Conservation (phyloP, 1,140 invertebrate genomes). For the Spodoptera frugiperda region DNA sequence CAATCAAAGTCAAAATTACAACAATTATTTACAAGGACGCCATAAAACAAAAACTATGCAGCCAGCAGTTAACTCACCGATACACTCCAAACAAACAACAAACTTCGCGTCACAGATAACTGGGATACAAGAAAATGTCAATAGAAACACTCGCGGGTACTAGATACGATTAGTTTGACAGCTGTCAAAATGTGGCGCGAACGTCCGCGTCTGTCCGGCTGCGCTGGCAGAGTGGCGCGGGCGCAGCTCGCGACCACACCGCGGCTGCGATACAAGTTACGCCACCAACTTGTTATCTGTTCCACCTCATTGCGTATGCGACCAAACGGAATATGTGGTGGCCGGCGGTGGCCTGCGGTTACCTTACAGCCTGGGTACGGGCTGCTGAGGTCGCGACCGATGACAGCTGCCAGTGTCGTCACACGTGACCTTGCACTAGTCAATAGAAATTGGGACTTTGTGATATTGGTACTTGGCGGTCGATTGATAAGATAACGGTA, state of each 20-base stretch:
- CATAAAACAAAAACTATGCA: neutral
- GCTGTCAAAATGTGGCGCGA: slow-evolving; percentile 36
- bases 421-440: slow-evolving; percentile 13
- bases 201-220: slow-evolving; percentile 16
- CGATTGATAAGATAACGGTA: slow-evolving; percentile 5
- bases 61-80: neutral
- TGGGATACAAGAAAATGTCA: slow-evolving; percentile 8
- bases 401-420: neutral
- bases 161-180: slow-evolving; percentile 12
- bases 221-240: slow-evolving; percentile 27
- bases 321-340: slow-evolving; percentile 12
- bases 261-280: slow-evolving; percentile 14
- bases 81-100: slow-evolving; percentile 1
- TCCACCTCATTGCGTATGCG: slow-evolving; percentile 41
- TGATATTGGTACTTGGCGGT: slow-evolving; percentile 1
- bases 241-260: neutral
- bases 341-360: neutral
- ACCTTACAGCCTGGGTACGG: neutral
- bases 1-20: slow-evolving; percentile 1
- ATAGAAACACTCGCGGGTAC: slow-evolving; percentile 30
- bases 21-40: slow-evolving; percentile 24
- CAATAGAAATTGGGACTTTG: neutral
- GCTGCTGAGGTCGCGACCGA: neutral
- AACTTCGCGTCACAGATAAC: slow-evolving; percentile 15
- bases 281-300: slow-evolving; percentile 42